These are phyloP conservation scores for Catocala sponsa DNA, from an alignment of 2,888 invertebrate genomes.

Conservation along the genomic window DNA sequence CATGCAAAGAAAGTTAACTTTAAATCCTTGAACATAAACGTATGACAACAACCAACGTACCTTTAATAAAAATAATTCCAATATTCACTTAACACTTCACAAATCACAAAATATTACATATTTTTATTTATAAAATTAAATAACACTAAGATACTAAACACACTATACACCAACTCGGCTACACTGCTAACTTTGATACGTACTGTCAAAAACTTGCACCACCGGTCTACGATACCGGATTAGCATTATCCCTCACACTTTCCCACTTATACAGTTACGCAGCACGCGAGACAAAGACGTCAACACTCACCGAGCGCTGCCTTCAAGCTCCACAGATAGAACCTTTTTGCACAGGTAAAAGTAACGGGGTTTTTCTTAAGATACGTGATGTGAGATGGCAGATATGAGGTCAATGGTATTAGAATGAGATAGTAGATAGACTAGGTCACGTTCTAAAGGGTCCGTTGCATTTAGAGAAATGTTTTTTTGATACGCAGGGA, in stretches of 20 bases:
- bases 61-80: constrained; percentile 34
- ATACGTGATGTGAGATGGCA: constrained; percentile 79
- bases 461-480: constrained; percentile 54
- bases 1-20: constrained; percentile 75
- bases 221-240: constrained; percentile 76
- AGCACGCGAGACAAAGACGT: constrained; percentile 57
- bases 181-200: constrained; percentile 73
- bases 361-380: constrained; percentile 87
- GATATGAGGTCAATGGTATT: constrained; percentile 63
- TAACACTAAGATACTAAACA: constrained; percentile 59
- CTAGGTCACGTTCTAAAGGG: constrained; percentile 75
- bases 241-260: constrained; percentile 59
- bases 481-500: constrained; percentile 38
- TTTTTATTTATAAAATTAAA: constrained; percentile 50
- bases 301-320: constrained; percentile 28
- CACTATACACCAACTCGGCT: constrained; percentile 70
- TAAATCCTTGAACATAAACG: constrained; percentile 62
- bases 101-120: constrained; percentile 49
- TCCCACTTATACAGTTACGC: constrained; percentile 32
- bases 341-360: constrained; percentile 87
- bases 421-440: constrained; percentile 63
- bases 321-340: constrained; percentile 73
- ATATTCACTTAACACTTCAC: constrained; percentile 47
- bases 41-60: constrained; percentile 49
- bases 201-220: constrained; percentile 87